phyloP scores from a whole-genome alignment of 2,888 invertebrate species.

The Stenichneumon culpator region DNA sequence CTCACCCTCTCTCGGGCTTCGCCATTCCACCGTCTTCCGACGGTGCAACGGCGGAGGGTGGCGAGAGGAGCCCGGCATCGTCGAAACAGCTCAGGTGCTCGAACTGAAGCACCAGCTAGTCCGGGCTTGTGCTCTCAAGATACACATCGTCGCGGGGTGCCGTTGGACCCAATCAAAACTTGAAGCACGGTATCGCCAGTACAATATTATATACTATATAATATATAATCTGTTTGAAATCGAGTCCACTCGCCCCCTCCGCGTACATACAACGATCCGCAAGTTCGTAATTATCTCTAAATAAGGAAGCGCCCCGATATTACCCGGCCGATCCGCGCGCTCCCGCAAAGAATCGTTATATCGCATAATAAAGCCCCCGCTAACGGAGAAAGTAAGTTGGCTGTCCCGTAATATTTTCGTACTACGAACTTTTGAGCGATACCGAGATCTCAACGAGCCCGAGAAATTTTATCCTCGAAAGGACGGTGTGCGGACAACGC shows the following conservation, averaged over 20 bases:
- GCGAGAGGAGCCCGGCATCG: slow-evolving; percentile 14
- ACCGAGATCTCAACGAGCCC: slow-evolving; percentile 31
- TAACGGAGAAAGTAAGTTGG: slow-evolving; percentile 31
- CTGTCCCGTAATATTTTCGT: slow-evolving; percentile 9
- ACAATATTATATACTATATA: slow-evolving; percentile 35
- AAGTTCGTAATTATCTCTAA: slow-evolving; percentile 78
- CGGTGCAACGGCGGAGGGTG: slow-evolving; percentile 4
- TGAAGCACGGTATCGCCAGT: slow-evolving; percentile 22
- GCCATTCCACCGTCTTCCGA: slow-evolving; percentile 33
- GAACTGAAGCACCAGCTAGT: slow-evolving; percentile 14
- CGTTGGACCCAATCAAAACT: slow-evolving; percentile 63
- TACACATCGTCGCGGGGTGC: slow-evolving; percentile 16
- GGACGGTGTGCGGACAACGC: not conserved
- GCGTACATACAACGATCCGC: slow-evolving; percentile 39
- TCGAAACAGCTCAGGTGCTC: slow-evolving; percentile 50
- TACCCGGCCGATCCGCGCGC: not conserved
- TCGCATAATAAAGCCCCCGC: slow-evolving; percentile 47
- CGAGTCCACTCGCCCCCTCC: not conserved
- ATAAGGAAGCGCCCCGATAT: slow-evolving; percentile 71
- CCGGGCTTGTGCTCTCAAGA: slow-evolving; percentile 14
- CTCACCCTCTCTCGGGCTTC: not conserved
- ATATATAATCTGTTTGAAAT: slow-evolving; percentile 34
- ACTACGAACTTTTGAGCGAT: slow-evolving; percentile 55
- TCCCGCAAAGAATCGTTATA: slow-evolving; percentile 40
- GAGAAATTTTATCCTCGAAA: slow-evolving; percentile 42